A percentile compares a stretch with the other conserved stretches of the same genome.
phyloP scores from a whole-genome alignment of 2,888 invertebrate genomes.

The Pycnomerus fuliginosus region DNA sequence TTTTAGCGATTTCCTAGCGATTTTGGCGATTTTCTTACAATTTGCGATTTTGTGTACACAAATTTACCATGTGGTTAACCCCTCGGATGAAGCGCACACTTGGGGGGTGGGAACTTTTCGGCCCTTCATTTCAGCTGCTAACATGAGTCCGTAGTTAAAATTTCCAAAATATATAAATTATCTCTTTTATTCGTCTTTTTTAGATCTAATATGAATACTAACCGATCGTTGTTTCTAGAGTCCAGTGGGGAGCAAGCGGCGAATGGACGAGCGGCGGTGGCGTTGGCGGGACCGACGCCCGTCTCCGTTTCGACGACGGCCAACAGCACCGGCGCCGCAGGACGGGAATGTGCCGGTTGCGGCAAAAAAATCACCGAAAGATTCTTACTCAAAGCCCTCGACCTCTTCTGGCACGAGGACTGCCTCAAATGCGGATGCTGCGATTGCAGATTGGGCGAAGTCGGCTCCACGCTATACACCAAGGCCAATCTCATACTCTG shows the following conservation, averaged over 20 bases:
- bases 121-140: no score
- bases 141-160: no score
- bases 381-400: conserved; percentile 81
- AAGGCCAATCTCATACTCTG: conserved; percentile 90
- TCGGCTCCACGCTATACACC: conserved; percentile 86
- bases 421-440: conserved; percentile 92
- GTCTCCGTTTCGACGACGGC: conserved; percentile 41
- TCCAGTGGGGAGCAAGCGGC: conserved; percentile 50
- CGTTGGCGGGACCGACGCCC: conserved; percentile 43
- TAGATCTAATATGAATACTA: no score
- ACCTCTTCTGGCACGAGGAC: conserved; percentile 92
- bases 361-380: conserved; percentile 83
- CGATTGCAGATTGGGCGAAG: conserved; percentile 90
- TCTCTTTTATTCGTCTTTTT: no score
- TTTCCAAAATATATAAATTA: no score
- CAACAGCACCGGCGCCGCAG: conserved; percentile 46
- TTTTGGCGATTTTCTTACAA: no score
- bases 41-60: no score
- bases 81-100: no score
- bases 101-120: no score
- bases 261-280: conserved; percentile 43
- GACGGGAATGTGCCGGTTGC: conserved; percentile 79
- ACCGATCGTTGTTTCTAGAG: no score
- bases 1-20: no score
- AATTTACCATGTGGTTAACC: no score